Evolutionary conservation across 2,888 invertebrate species (phyloP), one percentile per base, ranked within the genome.

Genomic region (Colostygia pectinataria): DNA sequence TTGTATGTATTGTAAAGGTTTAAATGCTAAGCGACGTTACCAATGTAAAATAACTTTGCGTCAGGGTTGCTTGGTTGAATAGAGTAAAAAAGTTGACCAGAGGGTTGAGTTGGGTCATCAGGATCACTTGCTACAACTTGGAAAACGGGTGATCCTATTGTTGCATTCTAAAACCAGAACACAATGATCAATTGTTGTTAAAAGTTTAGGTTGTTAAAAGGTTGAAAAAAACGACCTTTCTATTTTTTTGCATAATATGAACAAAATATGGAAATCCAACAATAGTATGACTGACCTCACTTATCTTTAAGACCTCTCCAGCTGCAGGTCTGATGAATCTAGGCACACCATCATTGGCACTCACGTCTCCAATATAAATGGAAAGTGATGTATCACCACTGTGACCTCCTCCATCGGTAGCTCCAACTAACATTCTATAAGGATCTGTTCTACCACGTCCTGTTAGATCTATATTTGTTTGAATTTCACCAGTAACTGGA

Each of bases 261-360:
- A n/a, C n/a, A n/a, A n/a, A n/a, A n/a, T n/a, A n/a, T n/a, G n/a
- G n/a, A n/a, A n/a, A n/a, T n/a, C n/a, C n/a, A n/a, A n/a, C n/a
- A n/a, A n/a, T 20, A 9, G 2, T 40, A 7, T 48, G 58, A 55
- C 59, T 57, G 53, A 94, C 94, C 91, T 96, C 96, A 10, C 93
- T 92, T 3, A 95, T 86, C 62, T 91, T 91, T 0, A 95, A 92
- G n/a, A 91, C 81, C 74, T 96, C 95, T 28, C 94, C 94, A 2
- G 92, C 78, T 4, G 92, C 92, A 0, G 96, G 95, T 42, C 93
- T 89, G 9, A 95, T 92, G 65, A 96, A 95, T 14, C 92, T 89
- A 0, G 96, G 96, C 0, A 95, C 94, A 0, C 96, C 96, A 71
- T 96, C 96, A 65, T 96, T 96, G 48, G 93, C 93, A 38, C 95